phyloP scores from a whole-genome alignment of 2,797 vertebrate genomes.

The Danio aesculapii region DNA sequence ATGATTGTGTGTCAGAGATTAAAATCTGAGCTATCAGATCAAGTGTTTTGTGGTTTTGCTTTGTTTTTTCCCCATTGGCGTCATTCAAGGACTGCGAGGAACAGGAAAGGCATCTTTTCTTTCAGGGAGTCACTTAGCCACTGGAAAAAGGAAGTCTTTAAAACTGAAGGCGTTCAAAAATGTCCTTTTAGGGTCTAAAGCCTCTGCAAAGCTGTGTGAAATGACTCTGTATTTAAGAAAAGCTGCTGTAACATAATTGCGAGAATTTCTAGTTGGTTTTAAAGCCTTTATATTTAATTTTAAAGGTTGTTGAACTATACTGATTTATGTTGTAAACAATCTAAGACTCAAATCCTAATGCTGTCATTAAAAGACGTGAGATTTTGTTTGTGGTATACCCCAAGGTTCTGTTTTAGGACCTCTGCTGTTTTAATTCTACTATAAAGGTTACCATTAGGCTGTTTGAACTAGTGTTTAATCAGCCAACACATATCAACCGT shows the following conservation, averaged over 20 bases:
- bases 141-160: not conserved
- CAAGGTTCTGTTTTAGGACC: too few relatives aligned
- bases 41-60: not conserved
- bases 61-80: not conserved
- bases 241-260: not conserved
- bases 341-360: not conserved
- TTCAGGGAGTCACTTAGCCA: not conserved
- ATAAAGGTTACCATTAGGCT: too few relatives aligned
- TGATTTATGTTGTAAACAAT: not conserved
- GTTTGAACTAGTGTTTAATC: too few relatives aligned
- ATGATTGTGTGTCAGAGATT: constrained; percentile 34
- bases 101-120: not conserved
- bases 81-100: not conserved
- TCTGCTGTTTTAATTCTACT: too few relatives aligned
- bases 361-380: not conserved
- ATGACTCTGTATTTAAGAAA: not conserved
- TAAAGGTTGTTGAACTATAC: not conserved
- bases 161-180: not conserved
- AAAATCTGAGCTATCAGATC: constrained; percentile 36
- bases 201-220: not conserved
- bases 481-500: too few relatives aligned
- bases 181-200: not conserved
- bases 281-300: too few relatives aligned
- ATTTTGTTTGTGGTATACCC: too few relatives aligned
- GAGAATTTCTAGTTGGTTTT: not conserved